Conservation (phyloP, 1,140 invertebrate species). For the Orius laevigatus region DNA sequence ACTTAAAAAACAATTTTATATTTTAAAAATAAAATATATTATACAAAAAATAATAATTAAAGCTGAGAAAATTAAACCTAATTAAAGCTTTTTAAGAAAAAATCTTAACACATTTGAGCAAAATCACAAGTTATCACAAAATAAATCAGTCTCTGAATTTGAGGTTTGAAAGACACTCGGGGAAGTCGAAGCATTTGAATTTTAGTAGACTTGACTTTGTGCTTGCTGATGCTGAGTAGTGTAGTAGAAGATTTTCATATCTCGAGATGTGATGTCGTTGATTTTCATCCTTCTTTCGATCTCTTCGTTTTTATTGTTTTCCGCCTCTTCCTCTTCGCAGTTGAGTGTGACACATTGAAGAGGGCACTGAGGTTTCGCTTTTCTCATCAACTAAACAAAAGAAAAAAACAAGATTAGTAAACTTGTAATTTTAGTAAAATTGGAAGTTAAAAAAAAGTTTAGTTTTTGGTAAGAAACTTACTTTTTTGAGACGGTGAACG, state of each 20-base stretch:
- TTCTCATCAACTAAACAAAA: slow-evolving; percentile 12
- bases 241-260: no score
- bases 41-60: no score
- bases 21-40: no score
- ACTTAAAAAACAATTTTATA: no score
- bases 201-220: no score
- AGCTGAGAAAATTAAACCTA: slow-evolving; percentile 1
- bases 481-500: slow-evolving; percentile 9
- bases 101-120: no score
- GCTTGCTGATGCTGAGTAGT: no score
- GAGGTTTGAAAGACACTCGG: slow-evolving; percentile 8
- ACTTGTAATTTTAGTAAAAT: neutral
- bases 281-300: slow-evolving; percentile 1
- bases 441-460: neutral
- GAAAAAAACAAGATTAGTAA: slow-evolving; percentile 10
- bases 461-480: slow-evolving; percentile 6
- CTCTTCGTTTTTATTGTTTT: slow-evolving; percentile 11
- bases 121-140: slow-evolving; percentile 8
- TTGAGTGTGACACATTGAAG: neutral
- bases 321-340: slow-evolving; percentile 4
- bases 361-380: slow-evolving; percentile 8
- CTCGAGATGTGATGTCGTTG: no score
- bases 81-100: slow-evolving; percentile 4
- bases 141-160: slow-evolving; percentile 4
- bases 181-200: slow-evolving; percentile 6